Evolutionary conservation across 2,888 invertebrate genomes (phyloP), one percentile per base, ranked within the genome.

Genomic region (Antheraea assamensis): DNA sequence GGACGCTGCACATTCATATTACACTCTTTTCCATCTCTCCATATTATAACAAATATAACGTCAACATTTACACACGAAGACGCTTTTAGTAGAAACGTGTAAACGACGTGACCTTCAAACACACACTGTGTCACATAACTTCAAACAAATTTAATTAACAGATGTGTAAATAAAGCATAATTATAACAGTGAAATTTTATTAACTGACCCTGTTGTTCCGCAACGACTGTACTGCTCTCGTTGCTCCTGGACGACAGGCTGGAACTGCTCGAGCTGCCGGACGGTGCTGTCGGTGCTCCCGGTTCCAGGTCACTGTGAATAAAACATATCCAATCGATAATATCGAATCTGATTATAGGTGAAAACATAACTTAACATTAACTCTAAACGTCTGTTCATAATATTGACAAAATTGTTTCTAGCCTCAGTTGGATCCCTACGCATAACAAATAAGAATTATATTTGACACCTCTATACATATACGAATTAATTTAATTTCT

Each of bases 211-310:
- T 94, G 94, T 74, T 93, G 93, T 10, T 95, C 95, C 3, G 93
- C 86, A 3, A 92, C 87, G 72, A 91, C 92, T 1, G 94, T 93
- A 82, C 92, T 92, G 83, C 95, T 93, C 88, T 95, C 95, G 76
- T 95, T 95, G 77, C 95, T 95, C 74, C 92, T 87, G 1, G 95
- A 95, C 0, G 95, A 95, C 17, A 95, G 77, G 75, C 95, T 95
- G 58, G 95, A 95, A 77, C 93, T 94, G 85, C 95, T 95, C 8
- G 95, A 95, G 74, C 94, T 94, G 75, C 95, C 95, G 0, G 95
- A 95, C 0, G 95, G 95, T 0, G 91, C 95, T 0, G 92, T 92
- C 13, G 88, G 87, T 15, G 92, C 90, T 2, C 93, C 92, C 0
- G 92, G 92, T 80, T 95, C 95, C 86, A 94, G 80, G 83, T 95